Percentiles rank a stretch among this genome's conserved stretches.
These are phyloP conservation scores for Heteromyza rotundicornis DNA, from an alignment of 2,888 invertebrate species.

Conservation along the genomic window DNA sequence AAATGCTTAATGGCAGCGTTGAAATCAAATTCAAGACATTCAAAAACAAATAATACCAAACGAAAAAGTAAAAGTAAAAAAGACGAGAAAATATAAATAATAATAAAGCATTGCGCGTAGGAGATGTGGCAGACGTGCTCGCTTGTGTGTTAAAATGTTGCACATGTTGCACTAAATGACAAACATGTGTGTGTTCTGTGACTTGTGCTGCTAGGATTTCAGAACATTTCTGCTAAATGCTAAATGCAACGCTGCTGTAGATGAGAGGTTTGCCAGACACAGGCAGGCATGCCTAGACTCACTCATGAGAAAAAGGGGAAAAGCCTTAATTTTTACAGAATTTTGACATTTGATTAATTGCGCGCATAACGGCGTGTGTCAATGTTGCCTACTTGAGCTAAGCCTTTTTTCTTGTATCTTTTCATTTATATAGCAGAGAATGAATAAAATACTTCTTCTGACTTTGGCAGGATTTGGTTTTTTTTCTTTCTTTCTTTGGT, in stretches of 20 bases:
- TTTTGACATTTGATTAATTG: slow-evolving; percentile 38
- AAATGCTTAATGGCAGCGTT: slow-evolving; percentile 37
- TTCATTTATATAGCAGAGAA: background rate
- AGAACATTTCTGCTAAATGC: no score
- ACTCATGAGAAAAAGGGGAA: no score
- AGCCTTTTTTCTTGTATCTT: slow-evolving; percentile 8
- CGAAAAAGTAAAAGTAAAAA: no score
- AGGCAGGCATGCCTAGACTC: no score
- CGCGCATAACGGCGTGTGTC: slow-evolving; percentile 9
- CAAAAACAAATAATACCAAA: no score
- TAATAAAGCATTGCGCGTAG: no score
- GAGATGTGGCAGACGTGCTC: background rate
- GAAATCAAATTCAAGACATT: slow-evolving; percentile 37
- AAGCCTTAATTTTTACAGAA: slow-evolving; percentile 26
- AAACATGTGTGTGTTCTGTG: background rate
- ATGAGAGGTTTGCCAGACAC: background rate
- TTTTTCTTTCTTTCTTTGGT: background rate
- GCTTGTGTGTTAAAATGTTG: background rate
- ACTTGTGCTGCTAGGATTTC: background rate
- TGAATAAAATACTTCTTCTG: no score
- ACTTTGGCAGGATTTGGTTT: no score
- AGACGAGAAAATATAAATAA: no score
- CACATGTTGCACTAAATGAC: background rate
- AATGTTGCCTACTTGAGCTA: slow-evolving; percentile 17
- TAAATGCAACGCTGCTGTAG: background rate